Evolutionary conservation across 1,140 invertebrate species (phyloP).

Genomic region (Magallana angulata): DNA sequence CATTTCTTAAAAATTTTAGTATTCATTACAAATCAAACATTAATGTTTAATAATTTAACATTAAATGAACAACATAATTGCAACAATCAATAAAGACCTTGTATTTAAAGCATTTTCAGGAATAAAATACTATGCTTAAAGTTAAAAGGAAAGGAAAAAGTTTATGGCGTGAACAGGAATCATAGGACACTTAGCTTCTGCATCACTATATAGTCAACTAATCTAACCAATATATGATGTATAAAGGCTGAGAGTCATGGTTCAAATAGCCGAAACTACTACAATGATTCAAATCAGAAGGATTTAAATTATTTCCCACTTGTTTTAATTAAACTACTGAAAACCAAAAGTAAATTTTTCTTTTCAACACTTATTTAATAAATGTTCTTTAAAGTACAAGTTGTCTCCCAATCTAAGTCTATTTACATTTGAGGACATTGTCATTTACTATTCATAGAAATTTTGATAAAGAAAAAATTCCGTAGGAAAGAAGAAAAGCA

Average conservation of each 20-base stretch:
- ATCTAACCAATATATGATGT: not conserved
- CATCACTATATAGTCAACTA: not conserved
- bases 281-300: not conserved
- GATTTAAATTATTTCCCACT: not conserved
- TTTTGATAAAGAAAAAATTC: not conserved
- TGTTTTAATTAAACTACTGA: not conserved
- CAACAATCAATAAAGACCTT: too few species aligned
- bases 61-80: too few species aligned
- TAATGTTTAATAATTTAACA: too few species aligned
- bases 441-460: not conserved
- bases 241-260: not conserved
- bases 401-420: not conserved
- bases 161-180: not conserved
- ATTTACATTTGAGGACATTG: not conserved
- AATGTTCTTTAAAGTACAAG: not conserved
- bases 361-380: not conserved
- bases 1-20: too few species aligned
- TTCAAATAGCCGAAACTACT: not conserved
- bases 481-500: too few species aligned
- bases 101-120: too few species aligned
- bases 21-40: too few species aligned
- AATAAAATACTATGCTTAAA: too few species aligned
- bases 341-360: not conserved
- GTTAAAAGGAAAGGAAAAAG: too few species aligned
- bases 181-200: not conserved